phyloP scores from a whole-genome alignment of 2,797 vertebrate genomes.

The Acipenser oxyrinchus region DNA sequence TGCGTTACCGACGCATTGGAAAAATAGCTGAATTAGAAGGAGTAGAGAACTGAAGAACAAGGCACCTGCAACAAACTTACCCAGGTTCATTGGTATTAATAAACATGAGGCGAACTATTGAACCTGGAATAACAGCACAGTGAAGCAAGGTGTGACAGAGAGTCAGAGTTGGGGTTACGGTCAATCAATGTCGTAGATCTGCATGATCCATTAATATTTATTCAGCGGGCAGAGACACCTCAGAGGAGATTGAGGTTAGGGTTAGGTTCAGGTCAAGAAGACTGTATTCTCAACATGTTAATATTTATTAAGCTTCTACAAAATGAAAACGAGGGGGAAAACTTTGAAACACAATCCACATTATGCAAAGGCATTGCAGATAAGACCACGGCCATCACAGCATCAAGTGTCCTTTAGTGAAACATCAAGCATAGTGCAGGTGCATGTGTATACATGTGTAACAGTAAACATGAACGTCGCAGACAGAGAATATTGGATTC shows the following conservation, averaged over 20 bases:
- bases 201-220: conserved; percentile 59
- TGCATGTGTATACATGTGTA: too few relatives aligned
- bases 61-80: conserved; percentile 20
- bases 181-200: conserved; percentile 61
- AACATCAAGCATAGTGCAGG: too few relatives aligned
- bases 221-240: conserved; percentile 55
- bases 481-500: too few relatives aligned
- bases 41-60: too few relatives aligned
- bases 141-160: conserved; percentile 50
- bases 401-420: too few relatives aligned
- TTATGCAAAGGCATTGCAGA: too few relatives aligned
- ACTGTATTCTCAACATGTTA: conserved; percentile 40
- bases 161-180: conserved; percentile 42
- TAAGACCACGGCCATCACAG: too few relatives aligned
- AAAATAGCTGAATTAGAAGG: too few relatives aligned
- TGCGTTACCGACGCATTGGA: too few relatives aligned
- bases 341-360: conserved; percentile 13
- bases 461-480: too few relatives aligned
- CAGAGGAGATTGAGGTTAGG: conserved; percentile 42
- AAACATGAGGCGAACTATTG: conserved; percentile 43
- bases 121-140: conserved; percentile 29
- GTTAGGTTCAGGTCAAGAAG: conserved; percentile 39
- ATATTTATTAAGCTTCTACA: conserved; percentile 50
- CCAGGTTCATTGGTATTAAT: conserved; percentile 50
- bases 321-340: conserved; percentile 6